A percentile compares a stretch with the other conserved stretches of the same genome.
Evolutionary conservation across 2,888 invertebrate genomes (phyloP).

Genomic region (Galerucella nymphaeae): DNA sequence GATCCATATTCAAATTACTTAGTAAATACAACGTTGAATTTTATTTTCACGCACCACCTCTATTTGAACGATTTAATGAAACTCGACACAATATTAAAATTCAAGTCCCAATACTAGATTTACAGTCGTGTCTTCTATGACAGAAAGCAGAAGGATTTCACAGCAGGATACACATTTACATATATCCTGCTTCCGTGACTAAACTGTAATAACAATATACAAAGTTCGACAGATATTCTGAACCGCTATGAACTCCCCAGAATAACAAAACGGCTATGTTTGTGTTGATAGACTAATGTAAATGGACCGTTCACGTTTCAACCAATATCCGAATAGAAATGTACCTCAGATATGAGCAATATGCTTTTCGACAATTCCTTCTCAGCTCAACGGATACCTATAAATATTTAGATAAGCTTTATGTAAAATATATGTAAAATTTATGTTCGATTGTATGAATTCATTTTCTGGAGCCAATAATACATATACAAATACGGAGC

Average conservation of each 20-base stretch:
- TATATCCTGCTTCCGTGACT: slow-evolving; percentile 36
- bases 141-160: slow-evolving; percentile 34
- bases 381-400: slow-evolving; percentile 1
- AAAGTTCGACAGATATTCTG: slow-evolving; percentile 33
- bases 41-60: not conserved
- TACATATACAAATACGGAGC: no score
- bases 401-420: slow-evolving; percentile 14
- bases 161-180: slow-evolving; percentile 37
- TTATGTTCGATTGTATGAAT: not conserved
- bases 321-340: slow-evolving; percentile 26
- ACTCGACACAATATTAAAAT: slow-evolving; percentile 25
- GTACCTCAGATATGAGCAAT: slow-evolving; percentile 12
- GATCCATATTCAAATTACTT: no score
- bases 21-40: not conserved
- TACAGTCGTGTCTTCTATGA: slow-evolving; percentile 23
- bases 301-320: slow-evolving; percentile 24
- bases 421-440: not conserved
- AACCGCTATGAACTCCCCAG: slow-evolving; percentile 17
- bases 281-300: slow-evolving; percentile 31
- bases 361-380: slow-evolving; percentile 12
- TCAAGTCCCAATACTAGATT: slow-evolving; percentile 31
- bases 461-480: not conserved
- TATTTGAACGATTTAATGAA: not conserved
- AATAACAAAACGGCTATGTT: slow-evolving; percentile 32
- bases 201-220: slow-evolving; percentile 37